A percentile compares a stretch with the other conserved stretches of the same genome.
Conservation (phyloP, 2,888 invertebrate species). For the Melieria omissa region DNA sequence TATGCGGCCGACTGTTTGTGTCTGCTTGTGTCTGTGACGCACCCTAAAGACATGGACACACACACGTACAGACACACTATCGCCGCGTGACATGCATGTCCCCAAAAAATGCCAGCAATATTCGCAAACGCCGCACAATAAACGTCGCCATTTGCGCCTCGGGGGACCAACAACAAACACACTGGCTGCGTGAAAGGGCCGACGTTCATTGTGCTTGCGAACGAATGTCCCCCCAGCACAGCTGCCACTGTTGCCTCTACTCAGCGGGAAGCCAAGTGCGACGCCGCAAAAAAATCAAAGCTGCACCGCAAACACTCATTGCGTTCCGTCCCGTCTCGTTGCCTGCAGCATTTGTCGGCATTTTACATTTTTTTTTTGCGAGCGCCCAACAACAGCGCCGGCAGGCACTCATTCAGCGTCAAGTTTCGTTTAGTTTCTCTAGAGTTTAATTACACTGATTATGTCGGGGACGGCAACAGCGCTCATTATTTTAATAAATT, state of each 20-base stretch:
- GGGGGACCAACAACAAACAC: neutral
- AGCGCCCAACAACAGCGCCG: conserved; percentile 1
- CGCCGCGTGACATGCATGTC: neutral
- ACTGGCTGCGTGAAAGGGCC: neutral
- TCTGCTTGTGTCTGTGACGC: neutral
- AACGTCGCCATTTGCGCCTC: conserved; percentile 19
- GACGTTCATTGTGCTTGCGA: neutral
- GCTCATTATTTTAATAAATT: neutral
- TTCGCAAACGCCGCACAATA: conserved; percentile 7
- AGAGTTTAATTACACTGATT: conserved; percentile 54
- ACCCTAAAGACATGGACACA: neutral
- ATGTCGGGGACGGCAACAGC: conserved; percentile 47
- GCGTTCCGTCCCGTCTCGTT: neutral
- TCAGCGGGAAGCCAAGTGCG: no score
- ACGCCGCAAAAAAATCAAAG: no score
- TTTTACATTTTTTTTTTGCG: conserved; percentile 2
- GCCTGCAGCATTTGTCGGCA: conserved; percentile 11
- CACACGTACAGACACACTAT: no score
- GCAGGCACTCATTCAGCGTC: conserved; percentile 10
- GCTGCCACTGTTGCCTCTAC: no score
- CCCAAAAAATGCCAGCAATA: neutral
- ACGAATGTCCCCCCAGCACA: neutral
- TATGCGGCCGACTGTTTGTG: neutral
- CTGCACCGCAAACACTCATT: neutral
- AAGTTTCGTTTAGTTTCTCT: conserved; percentile 39